phyloP scores from a whole-genome alignment of 2,888 invertebrate species.

The Tipula unca region DNA sequence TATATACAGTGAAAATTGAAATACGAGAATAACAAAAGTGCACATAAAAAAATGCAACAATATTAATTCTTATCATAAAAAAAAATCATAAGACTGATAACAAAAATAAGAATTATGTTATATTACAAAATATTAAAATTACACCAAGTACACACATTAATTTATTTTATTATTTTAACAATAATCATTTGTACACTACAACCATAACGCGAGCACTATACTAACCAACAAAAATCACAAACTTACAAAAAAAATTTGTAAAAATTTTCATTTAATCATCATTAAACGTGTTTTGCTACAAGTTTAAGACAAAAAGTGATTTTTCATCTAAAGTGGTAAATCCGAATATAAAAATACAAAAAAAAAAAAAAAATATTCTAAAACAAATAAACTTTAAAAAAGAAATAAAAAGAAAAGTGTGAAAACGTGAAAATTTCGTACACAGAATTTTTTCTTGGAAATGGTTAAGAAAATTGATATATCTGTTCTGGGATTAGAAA shows the following conservation, averaged over 20 bases:
- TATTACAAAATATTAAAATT: neutral
- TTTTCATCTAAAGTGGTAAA: neutral
- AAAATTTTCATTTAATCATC: neutral
- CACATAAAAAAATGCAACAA: neutral
- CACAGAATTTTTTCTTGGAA: neutral
- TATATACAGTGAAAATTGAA: neutral
- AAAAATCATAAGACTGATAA: neutral
- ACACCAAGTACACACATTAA: neutral
- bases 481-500: conserved; percentile 25
- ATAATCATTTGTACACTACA: neutral
- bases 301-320: neutral
- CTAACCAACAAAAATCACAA: neutral
- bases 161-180: neutral
- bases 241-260: neutral
- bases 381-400: neutral
- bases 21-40: neutral
- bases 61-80: neutral
- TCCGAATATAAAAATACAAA: neutral
- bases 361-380: neutral
- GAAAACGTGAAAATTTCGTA: neutral
- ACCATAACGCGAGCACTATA: neutral
- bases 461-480: conserved; percentile 22
- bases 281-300: neutral
- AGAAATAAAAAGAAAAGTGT: neutral
- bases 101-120: neutral